These are phyloP conservation scores for Paratilapia polleni DNA, from an alignment of 2,113 vertebrate species.

Conservation along the genomic window DNA sequence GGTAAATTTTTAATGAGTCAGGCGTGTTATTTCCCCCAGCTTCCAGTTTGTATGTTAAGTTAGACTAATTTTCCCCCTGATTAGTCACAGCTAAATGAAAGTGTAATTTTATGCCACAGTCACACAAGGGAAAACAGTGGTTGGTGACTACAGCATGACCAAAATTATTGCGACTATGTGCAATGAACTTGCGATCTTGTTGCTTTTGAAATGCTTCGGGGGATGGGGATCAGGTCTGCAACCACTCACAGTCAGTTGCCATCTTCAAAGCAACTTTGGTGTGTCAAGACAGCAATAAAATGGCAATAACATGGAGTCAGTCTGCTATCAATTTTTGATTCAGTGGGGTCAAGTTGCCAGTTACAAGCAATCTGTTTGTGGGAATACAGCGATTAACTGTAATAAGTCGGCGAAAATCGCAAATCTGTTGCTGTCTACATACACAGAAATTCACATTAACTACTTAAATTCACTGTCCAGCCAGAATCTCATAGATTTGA, in stretches of 20 bases:
- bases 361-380: background rate
- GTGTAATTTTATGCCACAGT: too few relatives aligned
- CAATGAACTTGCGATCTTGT: background rate
- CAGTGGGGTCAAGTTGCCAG: background rate
- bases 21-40: too few relatives aligned
- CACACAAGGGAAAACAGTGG: too few relatives aligned
- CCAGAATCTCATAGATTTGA: too few relatives aligned
- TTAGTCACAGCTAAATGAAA: too few relatives aligned
- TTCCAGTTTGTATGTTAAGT: too few relatives aligned
- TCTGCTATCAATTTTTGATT: background rate
- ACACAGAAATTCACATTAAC: background rate
- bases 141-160: background rate
- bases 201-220: background rate
- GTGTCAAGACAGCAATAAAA: too few relatives aligned
- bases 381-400: background rate
- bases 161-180: background rate
- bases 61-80: too few relatives aligned
- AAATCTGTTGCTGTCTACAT: background rate
- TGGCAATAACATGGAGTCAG: too few relatives aligned
- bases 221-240: background rate
- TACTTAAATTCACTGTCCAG: too few relatives aligned
- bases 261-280: background rate
- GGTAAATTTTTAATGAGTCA: too few relatives aligned
- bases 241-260: background rate
- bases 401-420: background rate